Evolutionary conservation across 64 coral and sea anemone species (phyloP).

Genomic region (Porites australiensis): DNA sequence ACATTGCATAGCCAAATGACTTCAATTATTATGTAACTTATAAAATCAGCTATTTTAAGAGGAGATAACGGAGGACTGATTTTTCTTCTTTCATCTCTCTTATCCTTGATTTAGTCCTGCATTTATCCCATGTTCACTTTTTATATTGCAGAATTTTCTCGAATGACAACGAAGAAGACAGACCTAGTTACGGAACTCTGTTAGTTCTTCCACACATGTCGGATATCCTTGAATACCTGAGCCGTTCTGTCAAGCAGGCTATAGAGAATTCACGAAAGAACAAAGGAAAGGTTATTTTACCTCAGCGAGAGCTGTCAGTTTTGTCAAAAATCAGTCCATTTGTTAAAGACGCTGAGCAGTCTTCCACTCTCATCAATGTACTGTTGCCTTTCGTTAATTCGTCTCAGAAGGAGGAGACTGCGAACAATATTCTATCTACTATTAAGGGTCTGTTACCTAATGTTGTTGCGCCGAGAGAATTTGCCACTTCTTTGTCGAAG

Average conservation of each 20-base stretch:
- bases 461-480: conserved; percentile 52
- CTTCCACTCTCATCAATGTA: conserved; percentile 44
- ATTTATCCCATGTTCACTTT: background rate
- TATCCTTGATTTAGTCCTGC: background rate
- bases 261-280: conserved; percentile 31
- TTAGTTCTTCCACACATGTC: conserved; percentile 86
- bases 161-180: conserved; percentile 7
- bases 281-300: conserved; percentile 54
- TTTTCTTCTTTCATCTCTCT: no score
- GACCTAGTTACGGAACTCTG: conserved; percentile 60
- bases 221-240: conserved; percentile 77
- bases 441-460: conserved; percentile 78
- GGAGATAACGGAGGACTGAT: no score
- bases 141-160: conserved; percentile 8
- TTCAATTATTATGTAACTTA: no score
- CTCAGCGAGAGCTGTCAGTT: conserved; percentile 87
- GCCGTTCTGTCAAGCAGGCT: conserved; percentile 70
- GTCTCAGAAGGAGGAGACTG: conserved; percentile 80
- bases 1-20: no score
- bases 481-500: conserved; percentile 68
- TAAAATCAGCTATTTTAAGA: no score
- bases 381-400: conserved; percentile 74
- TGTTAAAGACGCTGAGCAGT: conserved; percentile 74
- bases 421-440: conserved; percentile 74
- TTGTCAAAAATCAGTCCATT: conserved; percentile 95